phyloP scores from a whole-genome alignment of 2,888 invertebrate genomes.

The Quadriops clusia region DNA sequence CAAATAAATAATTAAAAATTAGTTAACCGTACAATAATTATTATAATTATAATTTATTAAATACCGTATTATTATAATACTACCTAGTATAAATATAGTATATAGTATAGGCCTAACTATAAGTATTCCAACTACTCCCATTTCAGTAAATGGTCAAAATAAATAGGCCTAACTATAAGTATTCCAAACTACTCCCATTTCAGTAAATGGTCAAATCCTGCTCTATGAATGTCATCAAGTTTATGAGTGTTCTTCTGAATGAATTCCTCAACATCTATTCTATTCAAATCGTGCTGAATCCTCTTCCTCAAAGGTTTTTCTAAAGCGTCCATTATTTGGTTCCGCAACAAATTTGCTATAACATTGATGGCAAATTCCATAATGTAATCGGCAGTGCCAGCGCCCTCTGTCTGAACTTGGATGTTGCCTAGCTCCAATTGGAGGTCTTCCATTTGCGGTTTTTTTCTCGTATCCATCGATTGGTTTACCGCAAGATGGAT shows the following conservation, averaged over 20 bases:
- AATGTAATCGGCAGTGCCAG: conserved; percentile 75
- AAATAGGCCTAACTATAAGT: no score
- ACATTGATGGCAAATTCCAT: conserved; percentile 72
- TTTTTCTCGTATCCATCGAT: conserved; percentile 63
- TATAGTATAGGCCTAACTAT: no score
- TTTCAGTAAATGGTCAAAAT: no score
- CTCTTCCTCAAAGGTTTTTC: conserved; percentile 65
- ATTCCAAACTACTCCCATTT: no score
- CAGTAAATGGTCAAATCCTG: conserved; percentile 37
- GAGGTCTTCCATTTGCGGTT: conserved; percentile 58
- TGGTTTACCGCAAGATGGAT: conserved; percentile 51
- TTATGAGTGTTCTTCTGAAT: conserved; percentile 59
- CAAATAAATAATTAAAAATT: no score
- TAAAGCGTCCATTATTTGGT: conserved; percentile 77
- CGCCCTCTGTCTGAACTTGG: conserved; percentile 70
- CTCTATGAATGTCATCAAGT: conserved; percentile 46
- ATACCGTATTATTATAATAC: no score
- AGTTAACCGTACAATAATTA: no score
- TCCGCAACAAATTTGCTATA: conserved; percentile 71
- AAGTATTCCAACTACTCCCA: no score
- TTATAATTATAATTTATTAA: no score
- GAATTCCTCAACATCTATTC: conserved; percentile 60
- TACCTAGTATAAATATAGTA: no score
- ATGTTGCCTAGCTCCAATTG: conserved; percentile 76
- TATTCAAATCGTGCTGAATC: conserved; percentile 61